Percentiles rank a stretch among this genome's conserved stretches.
These are phyloP conservation scores for Homalodisca vitripennis DNA, from an alignment of 1,140 invertebrate genomes.

Conservation along the genomic window DNA sequence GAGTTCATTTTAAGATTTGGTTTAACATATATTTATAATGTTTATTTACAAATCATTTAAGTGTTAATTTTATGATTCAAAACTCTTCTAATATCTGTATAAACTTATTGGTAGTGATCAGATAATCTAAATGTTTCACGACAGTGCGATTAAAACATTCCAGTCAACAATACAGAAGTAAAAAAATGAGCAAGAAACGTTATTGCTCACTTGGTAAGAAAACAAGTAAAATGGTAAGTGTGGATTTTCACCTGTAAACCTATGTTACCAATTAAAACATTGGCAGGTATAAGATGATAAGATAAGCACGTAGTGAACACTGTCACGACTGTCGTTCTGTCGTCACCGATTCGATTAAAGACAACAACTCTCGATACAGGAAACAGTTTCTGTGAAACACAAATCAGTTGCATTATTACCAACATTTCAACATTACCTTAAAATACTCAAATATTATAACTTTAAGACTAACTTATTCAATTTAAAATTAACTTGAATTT, in stretches of 20 bases:
- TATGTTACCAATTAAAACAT: conserved; percentile 15
- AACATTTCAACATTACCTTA: neutral
- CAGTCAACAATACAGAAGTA: no score
- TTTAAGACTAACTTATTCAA: neutral
- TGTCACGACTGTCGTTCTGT: conserved; percentile 24
- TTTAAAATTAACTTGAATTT: neutral
- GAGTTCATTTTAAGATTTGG: no score
- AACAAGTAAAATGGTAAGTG: neutral
- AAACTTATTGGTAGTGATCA: no score
- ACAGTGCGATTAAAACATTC: no score
- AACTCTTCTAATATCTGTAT: no score
- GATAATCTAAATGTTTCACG: no score
- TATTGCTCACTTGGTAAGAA: no score
- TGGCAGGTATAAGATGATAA: conserved; percentile 1
- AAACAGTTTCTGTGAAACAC: conserved; percentile 57
- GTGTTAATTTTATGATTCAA: no score
- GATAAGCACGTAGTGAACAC: neutral
- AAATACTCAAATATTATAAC: neutral
- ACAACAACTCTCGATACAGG: conserved; percentile 57
- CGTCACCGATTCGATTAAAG: conserved; percentile 37
- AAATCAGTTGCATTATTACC: neutral
- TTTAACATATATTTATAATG: no score
- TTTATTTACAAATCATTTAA: no score
- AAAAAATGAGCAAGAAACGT: no score
- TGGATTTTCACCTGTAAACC: neutral